Base-by-base conservation (phyloP, 2,888 invertebrate species). In the Morpho deidamia region DNA sequence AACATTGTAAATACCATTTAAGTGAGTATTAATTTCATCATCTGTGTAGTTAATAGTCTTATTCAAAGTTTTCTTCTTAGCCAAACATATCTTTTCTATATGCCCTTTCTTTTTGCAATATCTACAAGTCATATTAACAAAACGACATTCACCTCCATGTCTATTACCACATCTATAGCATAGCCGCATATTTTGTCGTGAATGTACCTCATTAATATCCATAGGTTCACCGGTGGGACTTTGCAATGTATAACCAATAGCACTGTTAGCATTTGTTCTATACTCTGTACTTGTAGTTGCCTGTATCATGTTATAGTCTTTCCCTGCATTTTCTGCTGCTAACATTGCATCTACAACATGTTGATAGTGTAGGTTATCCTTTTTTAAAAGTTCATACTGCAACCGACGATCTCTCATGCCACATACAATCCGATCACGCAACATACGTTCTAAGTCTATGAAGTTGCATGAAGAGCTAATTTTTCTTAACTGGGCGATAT, bases 391-490 rank as follows among this genome's bases (percentile, higher is more conserved):
- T 40, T 66, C 61, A 11, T 61, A 65, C 39, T 62, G 59, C 8
- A 63, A 39, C 11, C 50, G 55, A 8, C 43, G 44, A 14, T 56
- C 61, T 14, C 33, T 47, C 63, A 66, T 61, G 7, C 66, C 61
- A 33, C 64, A 64, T 7, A 64, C 61, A 0, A 63, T 43, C 40
- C 60, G 50, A 41, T 65, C 65, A 3, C 62, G 60, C 11, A 61
- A 49, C 62, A 58, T 65, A n/a, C 61, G 51, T 33, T 64, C 62
- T 34, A 63, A 59, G 35, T 64, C 51, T 1, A 45, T 9, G 54
- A 61, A 66, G 50, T 64, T 62, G 47, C 64, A 66, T 1, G 52
- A 45, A 1, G 57, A 35, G 51, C 63, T 61, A n/a, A 64, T 40
- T 59, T 59, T 62, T 44, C 61, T 38, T 7, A 64, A 35, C 1